phyloP scores from a whole-genome alignment of 1,140 invertebrate species.

The Temnothorax nylanderi region DNA sequence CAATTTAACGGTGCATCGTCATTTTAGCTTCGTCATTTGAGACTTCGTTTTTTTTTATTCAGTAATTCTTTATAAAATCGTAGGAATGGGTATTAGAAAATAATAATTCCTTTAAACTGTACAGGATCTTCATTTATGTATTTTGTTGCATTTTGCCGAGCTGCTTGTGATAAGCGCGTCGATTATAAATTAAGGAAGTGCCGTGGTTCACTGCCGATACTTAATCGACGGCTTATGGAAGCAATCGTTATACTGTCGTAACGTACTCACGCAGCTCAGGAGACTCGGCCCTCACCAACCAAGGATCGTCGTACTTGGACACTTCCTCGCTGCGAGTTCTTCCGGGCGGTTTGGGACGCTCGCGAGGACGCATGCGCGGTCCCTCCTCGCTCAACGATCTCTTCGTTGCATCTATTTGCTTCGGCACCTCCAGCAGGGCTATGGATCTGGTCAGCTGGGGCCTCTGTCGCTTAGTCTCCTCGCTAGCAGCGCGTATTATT shows the following conservation, averaged over 20 bases:
- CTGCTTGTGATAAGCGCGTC: not conserved
- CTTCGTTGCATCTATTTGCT: slow-evolving; percentile 75
- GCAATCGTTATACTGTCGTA: slow-evolving; percentile 80
- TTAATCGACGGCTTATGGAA: slow-evolving; percentile 23
- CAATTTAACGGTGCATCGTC: no score
- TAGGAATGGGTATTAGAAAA: slow-evolving; percentile 49
- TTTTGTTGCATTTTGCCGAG: slow-evolving; percentile 10
- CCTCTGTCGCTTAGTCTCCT: slow-evolving; percentile 75
- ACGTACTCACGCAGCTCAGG: slow-evolving; percentile 83
- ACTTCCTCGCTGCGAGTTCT: slow-evolving; percentile 83
- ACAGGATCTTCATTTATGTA: slow-evolving; percentile 18
- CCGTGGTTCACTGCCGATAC: slow-evolving; percentile 1
- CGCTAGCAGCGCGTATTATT: slow-evolving; percentile 79
- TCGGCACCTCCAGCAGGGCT: slow-evolving; percentile 81
- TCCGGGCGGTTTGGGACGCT: slow-evolving; percentile 73
- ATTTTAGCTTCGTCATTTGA: not conserved
- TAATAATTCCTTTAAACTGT: slow-evolving; percentile 49
- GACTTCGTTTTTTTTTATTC: not conserved
- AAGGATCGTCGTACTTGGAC: slow-evolving; percentile 77
- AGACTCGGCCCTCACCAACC: slow-evolving; percentile 71
- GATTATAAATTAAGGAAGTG: not conserved
- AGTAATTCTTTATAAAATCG: slow-evolving; percentile 50
- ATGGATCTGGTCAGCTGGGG: slow-evolving; percentile 81
- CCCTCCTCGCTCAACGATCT: slow-evolving; percentile 84
- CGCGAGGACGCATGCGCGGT: slow-evolving; percentile 71